These are phyloP conservation scores for Leucophenga montana DNA, from an alignment of 2,888 invertebrate genomes.

Conservation along the genomic window DNA sequence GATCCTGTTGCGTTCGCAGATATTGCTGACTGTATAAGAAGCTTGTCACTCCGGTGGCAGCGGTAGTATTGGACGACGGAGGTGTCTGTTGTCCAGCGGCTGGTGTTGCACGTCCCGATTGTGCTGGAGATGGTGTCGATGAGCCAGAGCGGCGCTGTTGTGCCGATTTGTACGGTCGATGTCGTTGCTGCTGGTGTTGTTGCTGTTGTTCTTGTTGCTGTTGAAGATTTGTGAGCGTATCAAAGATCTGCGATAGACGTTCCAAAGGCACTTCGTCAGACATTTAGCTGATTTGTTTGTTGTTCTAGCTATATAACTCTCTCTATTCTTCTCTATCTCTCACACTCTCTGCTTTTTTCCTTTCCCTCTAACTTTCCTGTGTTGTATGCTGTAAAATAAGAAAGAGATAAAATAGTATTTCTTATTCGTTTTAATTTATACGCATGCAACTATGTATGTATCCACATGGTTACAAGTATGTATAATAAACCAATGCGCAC, in stretches of 20 bases:
- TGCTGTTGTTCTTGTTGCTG: constrained; percentile 76
- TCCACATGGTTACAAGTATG: too few relatives aligned
- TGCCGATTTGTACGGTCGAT: constrained; percentile 44
- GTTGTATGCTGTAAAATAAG: not conserved
- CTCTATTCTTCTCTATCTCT: not conserved
- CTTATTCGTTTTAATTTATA: too few relatives aligned
- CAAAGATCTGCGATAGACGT: constrained; percentile 87
- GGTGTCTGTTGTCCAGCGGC: constrained; percentile 30
- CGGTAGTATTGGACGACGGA: not conserved
- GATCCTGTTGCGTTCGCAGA: constrained; percentile 60
- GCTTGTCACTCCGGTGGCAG: not conserved
- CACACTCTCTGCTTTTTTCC: not conserved
- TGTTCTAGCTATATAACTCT: not conserved
- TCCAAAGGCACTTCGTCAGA: constrained; percentile 80
- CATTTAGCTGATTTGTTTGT: constrained; percentile 69
- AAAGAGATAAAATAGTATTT: not conserved
- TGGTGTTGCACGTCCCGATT: constrained; percentile 65
- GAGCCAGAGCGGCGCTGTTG: constrained; percentile 57
- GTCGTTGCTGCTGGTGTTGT: constrained; percentile 78
- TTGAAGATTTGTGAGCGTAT: constrained; percentile 83
- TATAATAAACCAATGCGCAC: too few relatives aligned
- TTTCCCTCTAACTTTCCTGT: not conserved
- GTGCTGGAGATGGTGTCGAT: constrained; percentile 55
- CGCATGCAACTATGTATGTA: too few relatives aligned
- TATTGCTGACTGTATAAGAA: constrained; percentile 49